These are phyloP conservation scores for Chaenodraco wilsoni DNA, from an alignment of 2,797 vertebrate genomes.

Conservation along the genomic window DNA sequence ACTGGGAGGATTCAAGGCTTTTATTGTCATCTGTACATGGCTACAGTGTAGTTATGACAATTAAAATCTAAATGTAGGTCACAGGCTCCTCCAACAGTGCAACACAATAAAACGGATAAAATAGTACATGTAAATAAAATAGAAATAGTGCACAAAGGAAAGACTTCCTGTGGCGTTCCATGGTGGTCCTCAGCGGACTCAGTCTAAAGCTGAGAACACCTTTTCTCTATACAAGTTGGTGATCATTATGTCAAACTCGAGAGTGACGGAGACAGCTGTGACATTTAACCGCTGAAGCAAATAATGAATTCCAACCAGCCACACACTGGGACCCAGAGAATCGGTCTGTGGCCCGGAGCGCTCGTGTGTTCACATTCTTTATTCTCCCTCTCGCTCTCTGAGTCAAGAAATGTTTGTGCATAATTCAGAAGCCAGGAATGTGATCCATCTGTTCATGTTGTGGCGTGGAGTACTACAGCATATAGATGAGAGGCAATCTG, in stretches of 20 bases:
- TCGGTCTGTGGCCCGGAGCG: conserved; percentile 56
- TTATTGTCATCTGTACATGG: too few species aligned
- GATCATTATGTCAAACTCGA: conserved; percentile 49
- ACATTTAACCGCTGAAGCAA: conserved; percentile 37
- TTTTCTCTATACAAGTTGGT: conserved; percentile 12
- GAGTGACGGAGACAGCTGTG: conserved; percentile 19
- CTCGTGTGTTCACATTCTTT: conserved; percentile 67
- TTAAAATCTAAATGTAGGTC: too few species aligned
- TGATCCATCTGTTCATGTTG: conserved; percentile 78
- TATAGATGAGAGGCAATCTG: conserved; percentile 74
- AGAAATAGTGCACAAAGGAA: too few species aligned
- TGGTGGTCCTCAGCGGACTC: too few species aligned
- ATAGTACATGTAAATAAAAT: too few species aligned
- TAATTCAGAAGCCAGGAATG: conserved; percentile 77
- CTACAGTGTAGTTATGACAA: too few species aligned
- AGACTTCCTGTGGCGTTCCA: too few species aligned
- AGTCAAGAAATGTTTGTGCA: conserved; percentile 74
- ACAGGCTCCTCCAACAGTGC: too few species aligned
- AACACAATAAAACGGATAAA: too few species aligned
- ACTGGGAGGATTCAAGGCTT: too few species aligned
- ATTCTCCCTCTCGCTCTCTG: conserved; percentile 56
- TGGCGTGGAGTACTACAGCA: conserved; percentile 76
- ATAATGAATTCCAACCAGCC: conserved; percentile 56
- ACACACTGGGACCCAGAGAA: conserved; percentile 49
- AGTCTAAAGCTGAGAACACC: too few species aligned